Percentiles rank a stretch among this genome's conserved stretches.
Evolutionary conservation across 2,113 vertebrate genomes (phyloP).

Genomic region (Glaucidium brasilianum): DNA sequence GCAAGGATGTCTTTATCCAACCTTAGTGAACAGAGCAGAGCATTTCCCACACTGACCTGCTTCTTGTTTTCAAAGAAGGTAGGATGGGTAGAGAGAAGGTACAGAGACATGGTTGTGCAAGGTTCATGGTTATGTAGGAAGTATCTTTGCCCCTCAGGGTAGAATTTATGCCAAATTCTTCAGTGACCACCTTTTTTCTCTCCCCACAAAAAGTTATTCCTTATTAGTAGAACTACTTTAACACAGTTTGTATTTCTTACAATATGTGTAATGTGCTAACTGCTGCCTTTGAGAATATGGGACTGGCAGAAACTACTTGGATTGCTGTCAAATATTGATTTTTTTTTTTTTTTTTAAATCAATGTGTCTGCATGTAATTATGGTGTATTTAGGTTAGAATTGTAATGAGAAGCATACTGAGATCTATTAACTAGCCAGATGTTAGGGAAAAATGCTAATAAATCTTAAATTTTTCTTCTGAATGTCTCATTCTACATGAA

Average conservation of each 20-base stretch:
- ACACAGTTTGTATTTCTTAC: background rate
- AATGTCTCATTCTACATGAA: background rate
- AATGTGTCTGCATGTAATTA: background rate
- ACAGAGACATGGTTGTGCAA: background rate
- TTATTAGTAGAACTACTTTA: background rate
- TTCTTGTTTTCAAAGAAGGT: background rate
- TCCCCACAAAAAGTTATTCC: background rate
- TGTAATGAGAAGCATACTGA: background rate
- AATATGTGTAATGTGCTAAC: background rate
- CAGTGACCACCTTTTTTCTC: background rate
- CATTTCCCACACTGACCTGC: background rate
- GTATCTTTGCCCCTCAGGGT: background rate
- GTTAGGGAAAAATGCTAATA: background rate
- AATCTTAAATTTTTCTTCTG: background rate
- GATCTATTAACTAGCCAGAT: background rate
- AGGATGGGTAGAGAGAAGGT: background rate
- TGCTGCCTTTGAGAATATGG: background rate
- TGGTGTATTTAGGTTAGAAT: background rate
- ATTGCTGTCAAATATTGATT: slow-evolving; percentile 1
- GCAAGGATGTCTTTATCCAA: background rate
- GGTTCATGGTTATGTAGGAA: background rate
- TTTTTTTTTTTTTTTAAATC: background rate
- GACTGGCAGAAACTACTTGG: background rate
- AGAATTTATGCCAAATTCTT: background rate
- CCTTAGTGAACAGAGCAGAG: background rate